Evolutionary conservation across 2,113 vertebrate species (phyloP), one percentile per base, ranked within the genome.

Genomic region (Rostratula benghalensis): DNA sequence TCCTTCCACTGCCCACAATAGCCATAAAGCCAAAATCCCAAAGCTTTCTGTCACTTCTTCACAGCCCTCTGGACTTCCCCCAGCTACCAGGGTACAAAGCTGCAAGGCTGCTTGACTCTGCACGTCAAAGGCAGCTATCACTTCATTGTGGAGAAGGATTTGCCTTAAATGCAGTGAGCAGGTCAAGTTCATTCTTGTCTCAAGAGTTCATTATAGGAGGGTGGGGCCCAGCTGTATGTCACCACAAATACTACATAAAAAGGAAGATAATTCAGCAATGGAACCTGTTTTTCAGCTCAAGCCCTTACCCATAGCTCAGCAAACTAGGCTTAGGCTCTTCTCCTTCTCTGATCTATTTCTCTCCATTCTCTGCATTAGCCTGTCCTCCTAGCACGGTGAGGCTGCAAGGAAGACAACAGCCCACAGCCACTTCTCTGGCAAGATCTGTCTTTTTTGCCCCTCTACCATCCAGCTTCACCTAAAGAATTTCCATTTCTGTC

Each of bases 151-250:
- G 45, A 30, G 70, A 64, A 50, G 81, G 81, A 83, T 74, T 86
- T n/a, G 87, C 7, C 7, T 43, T 45, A 50, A 82, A 84, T 5
- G n/a, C 74, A 93, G 79, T 3, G 10, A 87, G 77, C 63, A 76
- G 91, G 81, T 96, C 97, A 97, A 95, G 97, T 95, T 96, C 93
- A 83, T 81, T 94, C 97, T 94, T 96, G 97, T 87, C 93, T 87
- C 56, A 81, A 92, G 89, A 96, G 96, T 84, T 95, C 67, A 95
- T 83, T 96, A 82, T 23, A 88, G 77, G 41, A 97, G 96, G 97
- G 95, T 88, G 97, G 83, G 90, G 96, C 83, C 83, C 67, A 79
- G 73, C 68, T 90, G 91, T 95, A 79, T 97, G 94, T 89, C 97
- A 94, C 93, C 70, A 93, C 83, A 91, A 97, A 95, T 90, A 91